Percentiles rank a stretch among this genome's conserved stretches.
These are phyloP conservation scores for Pagrus major DNA, from an alignment of 2,113 vertebrate species.

Conservation along the genomic window DNA sequence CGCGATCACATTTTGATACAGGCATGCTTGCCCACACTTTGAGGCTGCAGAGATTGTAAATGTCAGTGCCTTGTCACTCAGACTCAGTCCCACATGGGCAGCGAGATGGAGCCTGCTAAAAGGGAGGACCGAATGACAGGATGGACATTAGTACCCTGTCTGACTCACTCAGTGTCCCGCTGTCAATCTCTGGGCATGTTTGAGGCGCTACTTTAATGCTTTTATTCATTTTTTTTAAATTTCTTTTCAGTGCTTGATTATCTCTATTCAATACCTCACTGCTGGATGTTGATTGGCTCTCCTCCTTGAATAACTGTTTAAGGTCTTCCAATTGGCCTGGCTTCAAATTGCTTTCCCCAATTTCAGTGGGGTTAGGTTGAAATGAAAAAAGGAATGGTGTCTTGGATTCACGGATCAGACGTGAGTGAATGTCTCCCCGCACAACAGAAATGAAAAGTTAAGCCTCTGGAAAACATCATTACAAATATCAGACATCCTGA, in stretches of 20 bases:
- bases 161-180: conserved; percentile 77
- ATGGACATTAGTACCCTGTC: conserved; percentile 77
- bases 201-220: conserved; percentile 50
- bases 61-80: conserved; percentile 80
- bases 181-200: conserved; percentile 64
- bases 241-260: conserved; percentile 60
- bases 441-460: conserved; percentile 24
- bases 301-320: conserved; percentile 41
- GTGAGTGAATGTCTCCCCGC: conserved; percentile 11
- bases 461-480: conserved; percentile 14
- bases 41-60: conserved; percentile 73
- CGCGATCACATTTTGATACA: conserved; percentile 34
- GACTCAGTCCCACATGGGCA: conserved; percentile 87
- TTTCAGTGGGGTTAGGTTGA: conserved; percentile 28
- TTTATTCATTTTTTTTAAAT: conserved; percentile 64
- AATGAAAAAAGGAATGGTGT: conserved; percentile 42
- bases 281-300: conserved; percentile 57
- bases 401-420: conserved; percentile 22
- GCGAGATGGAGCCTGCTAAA: conserved; percentile 82
- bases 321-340: conserved; percentile 29
- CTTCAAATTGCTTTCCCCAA: conserved; percentile 40
- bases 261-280: conserved; percentile 49
- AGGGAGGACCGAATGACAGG: conserved; percentile 69
- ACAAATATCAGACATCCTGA: conserved; percentile 19
- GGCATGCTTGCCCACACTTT: conserved; percentile 59